A percentile compares a stretch with the other conserved stretches of the same genome.
phyloP scores from a whole-genome alignment of 2,888 invertebrate genomes.

The Troides aeacus region DNA sequence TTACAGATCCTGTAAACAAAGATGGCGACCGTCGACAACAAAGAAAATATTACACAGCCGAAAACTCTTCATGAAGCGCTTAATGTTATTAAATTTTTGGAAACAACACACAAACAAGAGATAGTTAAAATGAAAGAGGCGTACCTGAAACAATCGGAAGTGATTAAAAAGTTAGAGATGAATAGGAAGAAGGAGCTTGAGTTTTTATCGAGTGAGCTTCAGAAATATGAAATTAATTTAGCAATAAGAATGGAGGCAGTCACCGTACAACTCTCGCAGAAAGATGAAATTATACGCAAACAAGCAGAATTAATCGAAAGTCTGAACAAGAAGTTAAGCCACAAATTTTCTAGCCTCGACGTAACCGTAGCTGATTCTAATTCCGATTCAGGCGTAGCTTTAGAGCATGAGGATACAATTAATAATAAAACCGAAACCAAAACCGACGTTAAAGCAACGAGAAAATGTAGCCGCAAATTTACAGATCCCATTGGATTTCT shows the following conservation, averaged over 20 bases:
- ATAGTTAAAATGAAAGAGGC: conserved; percentile 62
- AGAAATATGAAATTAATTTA: conserved; percentile 71
- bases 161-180: conserved; percentile 68
- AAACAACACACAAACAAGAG: conserved; percentile 72
- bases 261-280: conserved; percentile 63
- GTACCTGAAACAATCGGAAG: conserved; percentile 60
- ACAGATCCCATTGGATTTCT: conserved; percentile 73
- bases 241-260: conserved; percentile 65
- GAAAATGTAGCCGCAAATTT: conserved; percentile 70
- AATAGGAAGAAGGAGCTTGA: conserved; percentile 71
- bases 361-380: conserved; percentile 67
- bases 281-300: conserved; percentile 65
- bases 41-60: conserved; percentile 62
- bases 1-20: conserved; percentile 52
- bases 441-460: conserved; percentile 55
- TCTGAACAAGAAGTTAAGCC: conserved; percentile 58
- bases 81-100: conserved; percentile 72
- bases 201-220: conserved; percentile 68
- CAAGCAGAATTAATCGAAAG: conserved; percentile 64
- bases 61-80: conserved; percentile 70
- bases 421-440: conserved; percentile 49
- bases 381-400: conserved; percentile 71
- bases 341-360: conserved; percentile 55
- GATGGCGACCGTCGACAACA: conserved; percentile 51
- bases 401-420: conserved; percentile 63